Conservation (phyloP, 2,888 invertebrate species). For the Amphiduros pacificus region DNA sequence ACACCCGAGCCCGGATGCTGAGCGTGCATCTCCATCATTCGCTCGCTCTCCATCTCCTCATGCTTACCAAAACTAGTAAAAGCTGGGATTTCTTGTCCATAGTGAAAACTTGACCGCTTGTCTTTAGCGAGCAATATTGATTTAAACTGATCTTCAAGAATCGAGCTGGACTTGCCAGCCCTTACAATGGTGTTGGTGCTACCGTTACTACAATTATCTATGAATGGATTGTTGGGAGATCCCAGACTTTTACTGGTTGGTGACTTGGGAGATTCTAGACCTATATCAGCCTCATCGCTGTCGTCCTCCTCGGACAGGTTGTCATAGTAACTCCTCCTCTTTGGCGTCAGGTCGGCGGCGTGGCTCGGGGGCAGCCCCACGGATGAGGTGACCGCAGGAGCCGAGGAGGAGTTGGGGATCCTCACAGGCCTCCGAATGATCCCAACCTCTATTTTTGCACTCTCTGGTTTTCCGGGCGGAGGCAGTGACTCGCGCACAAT, state of each 20-base stretch:
- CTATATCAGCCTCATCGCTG: too few species aligned
- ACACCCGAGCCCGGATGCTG: too few species aligned
- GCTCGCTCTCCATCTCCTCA: too few species aligned
- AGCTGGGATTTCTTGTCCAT: neutral
- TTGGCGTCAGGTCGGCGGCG: constrained; percentile 9
- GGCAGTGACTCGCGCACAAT: too few species aligned
- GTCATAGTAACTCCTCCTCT: constrained; percentile 13
- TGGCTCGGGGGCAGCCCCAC: constrained; percentile 2
- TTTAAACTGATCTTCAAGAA: neutral
- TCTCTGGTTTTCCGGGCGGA: too few species aligned
- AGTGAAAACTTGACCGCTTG: neutral
- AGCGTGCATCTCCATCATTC: too few species aligned
- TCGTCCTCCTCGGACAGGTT: constrained; percentile 7
- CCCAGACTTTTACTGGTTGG: too few species aligned
- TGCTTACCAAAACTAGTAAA: neutral
- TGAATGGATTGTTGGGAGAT: neutral
- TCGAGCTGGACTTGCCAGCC: neutral
- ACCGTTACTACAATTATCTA: neutral
- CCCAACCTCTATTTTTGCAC: constrained; percentile 12
- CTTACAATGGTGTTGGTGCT: neutral
- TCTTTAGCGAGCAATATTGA: neutral
- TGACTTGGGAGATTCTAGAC: too few species aligned
- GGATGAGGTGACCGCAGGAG: neutral
- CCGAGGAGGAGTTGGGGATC: constrained; percentile 8
- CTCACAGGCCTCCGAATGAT: constrained; percentile 8